These are phyloP conservation scores for Pseudorhombus dupliciocellatus DNA, from an alignment of 2,113 vertebrate species.

Conservation along the genomic window DNA sequence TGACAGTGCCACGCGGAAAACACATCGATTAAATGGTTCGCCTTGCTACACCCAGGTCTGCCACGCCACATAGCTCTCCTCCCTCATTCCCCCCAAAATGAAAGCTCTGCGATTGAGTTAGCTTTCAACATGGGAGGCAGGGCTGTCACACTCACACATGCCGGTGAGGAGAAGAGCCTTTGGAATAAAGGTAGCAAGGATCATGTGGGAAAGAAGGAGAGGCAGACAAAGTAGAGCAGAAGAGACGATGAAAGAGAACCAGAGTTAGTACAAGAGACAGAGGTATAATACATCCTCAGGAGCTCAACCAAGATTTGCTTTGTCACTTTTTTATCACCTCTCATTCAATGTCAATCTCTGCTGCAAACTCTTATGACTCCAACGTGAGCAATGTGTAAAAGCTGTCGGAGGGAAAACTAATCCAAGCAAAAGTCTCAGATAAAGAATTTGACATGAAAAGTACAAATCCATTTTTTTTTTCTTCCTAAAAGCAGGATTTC, in stretches of 20 bases:
- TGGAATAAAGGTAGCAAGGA: conserved; percentile 44
- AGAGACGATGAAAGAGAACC: conserved; percentile 2
- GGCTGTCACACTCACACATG: conserved; percentile 45
- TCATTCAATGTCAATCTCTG: conserved; percentile 39
- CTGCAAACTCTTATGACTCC: background rate
- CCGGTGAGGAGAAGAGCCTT: conserved; percentile 25
- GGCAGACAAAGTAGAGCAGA: background rate
- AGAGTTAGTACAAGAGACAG: background rate
- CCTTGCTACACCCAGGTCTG: conserved; percentile 44
- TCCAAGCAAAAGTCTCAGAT: background rate
- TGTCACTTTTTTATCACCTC: conserved; percentile 26
- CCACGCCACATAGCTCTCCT: conserved; percentile 44
- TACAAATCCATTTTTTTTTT: background rate
- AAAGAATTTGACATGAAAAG: conserved; percentile 20
- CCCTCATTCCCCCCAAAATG: conserved; percentile 59
- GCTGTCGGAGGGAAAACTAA: too few relatives aligned
- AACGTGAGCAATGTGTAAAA: conserved; percentile 12
- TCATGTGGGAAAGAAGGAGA: conserved; percentile 33
- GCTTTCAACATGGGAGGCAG: conserved; percentile 58
- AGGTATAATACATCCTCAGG: conserved; percentile 1
- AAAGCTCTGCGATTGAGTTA: conserved; percentile 56
- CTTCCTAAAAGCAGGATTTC: conserved; percentile 28
- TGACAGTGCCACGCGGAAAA: conserved; percentile 67
- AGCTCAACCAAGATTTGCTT: conserved; percentile 37
- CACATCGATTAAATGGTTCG: conserved; percentile 71